Evolutionary conservation across 1,140 invertebrate species (phyloP), one percentile per base, ranked within the genome.

Genomic region (Cotesia chilonis): DNA sequence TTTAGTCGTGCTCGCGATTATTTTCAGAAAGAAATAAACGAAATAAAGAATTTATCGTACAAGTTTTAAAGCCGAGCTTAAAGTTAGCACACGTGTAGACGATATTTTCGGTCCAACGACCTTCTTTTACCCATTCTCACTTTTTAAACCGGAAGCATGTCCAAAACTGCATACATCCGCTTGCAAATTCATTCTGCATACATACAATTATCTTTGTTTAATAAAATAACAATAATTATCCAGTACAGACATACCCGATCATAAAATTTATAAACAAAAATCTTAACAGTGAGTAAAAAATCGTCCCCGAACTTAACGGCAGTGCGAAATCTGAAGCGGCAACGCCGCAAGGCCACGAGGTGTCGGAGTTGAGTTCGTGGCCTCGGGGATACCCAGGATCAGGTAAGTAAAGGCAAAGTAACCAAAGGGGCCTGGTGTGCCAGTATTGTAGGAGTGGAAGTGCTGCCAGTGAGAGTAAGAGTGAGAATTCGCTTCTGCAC

Each of bases 61-160:
- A 37, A 28, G 10, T 28, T 28, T 28, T 28, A 28, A 28, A 28
- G 28, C 28, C 28, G 28, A 17, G 57, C 59, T 38, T 41, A 2
- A 17, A n/a, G 73, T 68, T 70, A 75, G 78, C 73, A 77, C 82
- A 81, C 77, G 80, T 78, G 76, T 78, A 72, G 73, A 77, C 74
- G 80, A 82, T 82, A 83, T 82, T 47, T 83, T 81, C 79, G 77
- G 83, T 83, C 79, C 79, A 80, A 82, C 80, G 83, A 84, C 79
- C 81, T 82, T 78, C 36, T 65, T 51, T 68, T 37, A 60, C 59
- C 69, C 54, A 38, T n/a, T 68, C 77, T 47, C 41, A 47, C 41
- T 68, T 70, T 68, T 66, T 60, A 41, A 66, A 64, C 68, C 68
- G 76, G 73, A 79, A 79, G 77, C 70, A 64, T 68, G 59, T 59